Evolutionary conservation across 2,888 invertebrate species (phyloP), one percentile per base, ranked within the genome.

Genomic region (Lepidocyrtoides sp.): DNA sequence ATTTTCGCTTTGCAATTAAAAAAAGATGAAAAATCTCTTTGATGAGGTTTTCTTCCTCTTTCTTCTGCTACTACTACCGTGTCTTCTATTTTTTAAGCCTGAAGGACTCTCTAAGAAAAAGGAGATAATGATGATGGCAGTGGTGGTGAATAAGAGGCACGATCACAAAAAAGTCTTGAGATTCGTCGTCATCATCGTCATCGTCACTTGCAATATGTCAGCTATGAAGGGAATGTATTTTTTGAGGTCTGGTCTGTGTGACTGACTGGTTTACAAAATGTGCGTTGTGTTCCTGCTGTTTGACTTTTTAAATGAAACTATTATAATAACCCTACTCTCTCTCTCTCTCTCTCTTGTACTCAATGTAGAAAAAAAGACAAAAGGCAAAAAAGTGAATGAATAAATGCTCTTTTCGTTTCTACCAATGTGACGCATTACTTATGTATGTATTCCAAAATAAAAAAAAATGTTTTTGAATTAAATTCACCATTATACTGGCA

Each of bases 1-100:
- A 26, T 36, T 75, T 90, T 89, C 60, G 82, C 75, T 89, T 79
- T 60, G 77, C 77, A 90, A 90, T 90, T 90, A 90, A 90, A 84
- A 90, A 20, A 36, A 63, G 83, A 82, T 20, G 36, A 79, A 41
- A 79, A 82, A 26, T 66, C n/a, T 32, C 57, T 81, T 57, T 81
- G 60, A 81, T 83, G 83, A 85, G 66, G 17, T 29, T 60, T 82
- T 82, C 23, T 20, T 20, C 41, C 20, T 60, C 54, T 29, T 66
- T 48, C n/a, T 51, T n/a, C 48, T 48, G 2, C 48, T 48, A 12
- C 51, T 51, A 4, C 41, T 82, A n/a, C n/a, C n/a, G n/a, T n/a
- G n/a, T 54, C 51, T 63, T 41, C 41, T 41, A 14, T 82, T 54
- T 29, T 84, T 79, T 57, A 79, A 79, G 79, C 51, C 79, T 79